Conservation (phyloP, 2,113 vertebrate genomes). For the Ptilonorhynchus violaceus region DNA sequence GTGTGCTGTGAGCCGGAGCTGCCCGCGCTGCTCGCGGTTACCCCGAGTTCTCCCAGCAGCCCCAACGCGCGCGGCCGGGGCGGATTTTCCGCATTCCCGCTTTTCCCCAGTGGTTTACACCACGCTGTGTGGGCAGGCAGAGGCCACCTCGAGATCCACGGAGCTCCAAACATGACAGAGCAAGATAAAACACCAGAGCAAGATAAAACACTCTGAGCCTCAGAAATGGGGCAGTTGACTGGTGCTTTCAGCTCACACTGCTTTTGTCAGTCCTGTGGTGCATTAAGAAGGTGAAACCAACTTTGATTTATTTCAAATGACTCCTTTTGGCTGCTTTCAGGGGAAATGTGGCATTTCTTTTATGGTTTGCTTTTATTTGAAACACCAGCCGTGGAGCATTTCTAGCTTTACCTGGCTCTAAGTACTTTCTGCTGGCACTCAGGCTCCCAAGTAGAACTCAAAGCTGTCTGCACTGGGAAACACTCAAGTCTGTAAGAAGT, state of each 20-base stretch:
- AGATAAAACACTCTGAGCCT: not conserved
- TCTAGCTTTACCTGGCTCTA: not conserved
- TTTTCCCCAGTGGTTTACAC: fast-evolving
- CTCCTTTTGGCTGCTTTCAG: not conserved
- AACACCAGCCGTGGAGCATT: not conserved
- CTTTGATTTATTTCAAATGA: not conserved
- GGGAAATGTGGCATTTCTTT: not conserved
- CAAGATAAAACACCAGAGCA: not conserved
- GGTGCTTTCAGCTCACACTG: not conserved
- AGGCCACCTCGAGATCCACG: not conserved
- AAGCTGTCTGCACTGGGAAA: not conserved
- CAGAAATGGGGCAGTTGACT: constrained; percentile 23
- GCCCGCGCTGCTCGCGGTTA: not conserved
- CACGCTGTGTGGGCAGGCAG: not conserved
- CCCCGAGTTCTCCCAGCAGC: not conserved
- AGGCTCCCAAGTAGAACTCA: not conserved
- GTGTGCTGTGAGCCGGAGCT: not conserved
- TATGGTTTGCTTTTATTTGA: not conserved
- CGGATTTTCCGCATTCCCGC: fast-evolving
- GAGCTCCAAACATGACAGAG: not conserved
- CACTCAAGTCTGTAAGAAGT: not conserved
- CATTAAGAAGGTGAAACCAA: not conserved
- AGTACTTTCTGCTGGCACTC: not conserved
- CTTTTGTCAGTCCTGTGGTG: not conserved
- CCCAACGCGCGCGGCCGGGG: fast-evolving